Base-by-base conservation (phyloP, 2,113 vertebrate genomes). In the Erythrocercus mccallii region DNA sequence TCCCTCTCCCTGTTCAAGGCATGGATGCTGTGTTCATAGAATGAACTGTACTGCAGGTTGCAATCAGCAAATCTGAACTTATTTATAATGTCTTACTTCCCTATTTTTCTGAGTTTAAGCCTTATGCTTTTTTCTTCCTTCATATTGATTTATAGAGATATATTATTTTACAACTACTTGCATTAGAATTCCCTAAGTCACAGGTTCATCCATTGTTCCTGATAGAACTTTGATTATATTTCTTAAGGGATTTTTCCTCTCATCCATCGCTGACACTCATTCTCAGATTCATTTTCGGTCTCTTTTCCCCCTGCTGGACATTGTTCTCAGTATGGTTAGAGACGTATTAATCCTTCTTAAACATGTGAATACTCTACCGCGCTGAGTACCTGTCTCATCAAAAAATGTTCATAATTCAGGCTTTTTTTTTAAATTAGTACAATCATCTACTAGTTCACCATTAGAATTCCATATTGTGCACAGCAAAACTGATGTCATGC, bases 361-460 rank as follows among this genome's bases (percentile, higher is more conserved):
- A 88, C 14, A 82, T 35, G 23, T 56, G 91, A 96, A 16, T 83
- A 92, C 92, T 87, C 48, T 58, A 92, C 87, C 87, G 68, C 20
- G 5, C 66, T 47, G 76, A 97, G 78, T 51, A 72, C 11, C 40
- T 10, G 6, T 57, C 74, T 94, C 86, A 92, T 64, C 53, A 96
- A 61, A 93, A 97, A 85, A 56, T 44, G 18, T 81, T 92, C 84
- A 69, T 92, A 94, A 95, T 81, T 92, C 74, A 62, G 50, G 53
- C 11, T 62, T 35, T 47, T 33, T 93, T 91, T 80, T 84, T 42
- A 42, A 50, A 92, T 76, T 16, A 66, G 62, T 77, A 81, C 74
- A 94, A 95, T 83, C 68, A 73, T 76, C 50, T 69, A 40, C n/a
- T 93, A 95, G 84, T 87, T 92, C 80, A 73, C 25, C 24, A 73